Conservation (phyloP, 1,140 invertebrate genomes). For the Subanguina moxae region DNA sequence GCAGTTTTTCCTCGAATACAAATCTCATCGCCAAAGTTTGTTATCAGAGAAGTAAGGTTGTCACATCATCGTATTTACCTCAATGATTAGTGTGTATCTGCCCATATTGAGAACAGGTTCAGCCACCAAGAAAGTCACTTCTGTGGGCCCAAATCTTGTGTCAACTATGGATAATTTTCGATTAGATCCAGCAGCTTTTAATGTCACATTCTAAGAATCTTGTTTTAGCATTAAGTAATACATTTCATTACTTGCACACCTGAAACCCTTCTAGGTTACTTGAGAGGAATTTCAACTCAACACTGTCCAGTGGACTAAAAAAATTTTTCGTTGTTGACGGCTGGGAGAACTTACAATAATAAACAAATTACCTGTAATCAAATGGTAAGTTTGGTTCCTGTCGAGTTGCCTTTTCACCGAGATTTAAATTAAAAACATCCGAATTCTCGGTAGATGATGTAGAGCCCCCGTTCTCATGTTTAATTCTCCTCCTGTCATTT, state of each 20-base stretch:
- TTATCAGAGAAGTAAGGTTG: too few species aligned
- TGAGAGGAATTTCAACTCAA: neutral
- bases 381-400: neutral
- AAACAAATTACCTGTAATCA: too few species aligned
- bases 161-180: constrained; percentile 30
- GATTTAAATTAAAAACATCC: neutral
- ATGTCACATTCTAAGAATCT: constrained; percentile 28
- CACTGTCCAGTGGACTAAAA: neutral
- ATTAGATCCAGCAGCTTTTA: constrained; percentile 5
- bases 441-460: too few species aligned
- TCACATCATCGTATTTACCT: neutral
- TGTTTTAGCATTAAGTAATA: neutral
- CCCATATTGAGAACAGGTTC: constrained; percentile 22
- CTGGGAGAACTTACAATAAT: too few species aligned
- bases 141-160: constrained; percentile 10
- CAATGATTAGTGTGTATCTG: constrained; percentile 36
- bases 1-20: too few species aligned
- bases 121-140: constrained; percentile 34
- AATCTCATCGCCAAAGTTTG: too few species aligned
- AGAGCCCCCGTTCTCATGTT: too few species aligned
- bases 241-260: neutral
- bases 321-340: too few species aligned
- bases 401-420: neutral
- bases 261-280: neutral
- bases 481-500: neutral